phyloP scores from a whole-genome alignment of 1,140 invertebrate species.

The Heliconius himera region DNA sequence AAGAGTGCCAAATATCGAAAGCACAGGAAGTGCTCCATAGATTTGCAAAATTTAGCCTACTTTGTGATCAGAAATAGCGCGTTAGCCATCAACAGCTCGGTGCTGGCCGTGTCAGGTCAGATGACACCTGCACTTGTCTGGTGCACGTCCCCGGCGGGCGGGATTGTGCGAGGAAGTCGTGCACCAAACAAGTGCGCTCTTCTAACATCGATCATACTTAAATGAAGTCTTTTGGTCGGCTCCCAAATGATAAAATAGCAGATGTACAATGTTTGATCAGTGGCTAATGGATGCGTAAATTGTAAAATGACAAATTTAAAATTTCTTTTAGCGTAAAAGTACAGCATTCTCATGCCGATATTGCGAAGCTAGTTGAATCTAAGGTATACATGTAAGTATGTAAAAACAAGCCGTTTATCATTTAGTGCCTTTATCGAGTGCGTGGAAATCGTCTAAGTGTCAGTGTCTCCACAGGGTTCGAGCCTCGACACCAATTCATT shows the following conservation, averaged over 20 bases:
- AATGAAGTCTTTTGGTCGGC: slow-evolving; percentile 63
- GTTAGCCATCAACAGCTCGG: slow-evolving; percentile 50
- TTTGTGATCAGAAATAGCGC: slow-evolving; percentile 62
- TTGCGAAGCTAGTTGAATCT: slow-evolving; percentile 62
- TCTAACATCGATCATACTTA: slow-evolving; percentile 69
- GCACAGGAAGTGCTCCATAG: slow-evolving; percentile 76
- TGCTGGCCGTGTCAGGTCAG: slow-evolving; percentile 45
- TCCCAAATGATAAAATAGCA: slow-evolving; percentile 78
- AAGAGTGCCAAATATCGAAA: slow-evolving; percentile 77
- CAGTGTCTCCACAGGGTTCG: slow-evolving; percentile 45
- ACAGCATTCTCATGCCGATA: slow-evolving; percentile 68
- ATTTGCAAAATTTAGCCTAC: slow-evolving; percentile 74
- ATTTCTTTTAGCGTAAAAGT: slow-evolving; percentile 50
- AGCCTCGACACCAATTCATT: slow-evolving; percentile 39
- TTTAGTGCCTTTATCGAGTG: slow-evolving; percentile 75
- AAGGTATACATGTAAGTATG: slow-evolving; percentile 43
- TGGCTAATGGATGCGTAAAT: slow-evolving; percentile 53
- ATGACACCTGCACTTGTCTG: slow-evolving; percentile 52
- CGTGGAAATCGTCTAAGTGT: slow-evolving; percentile 63
- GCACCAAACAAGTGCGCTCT: slow-evolving; percentile 54
- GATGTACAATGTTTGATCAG: slow-evolving; percentile 44
- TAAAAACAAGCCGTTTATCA: slow-evolving; percentile 75
- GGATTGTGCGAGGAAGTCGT: not conserved
- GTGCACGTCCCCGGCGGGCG: slow-evolving; percentile 32
- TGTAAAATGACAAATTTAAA: slow-evolving; percentile 55